phyloP scores from a whole-genome alignment of 2,888 invertebrate species.

The Amorpha juglandis region DNA sequence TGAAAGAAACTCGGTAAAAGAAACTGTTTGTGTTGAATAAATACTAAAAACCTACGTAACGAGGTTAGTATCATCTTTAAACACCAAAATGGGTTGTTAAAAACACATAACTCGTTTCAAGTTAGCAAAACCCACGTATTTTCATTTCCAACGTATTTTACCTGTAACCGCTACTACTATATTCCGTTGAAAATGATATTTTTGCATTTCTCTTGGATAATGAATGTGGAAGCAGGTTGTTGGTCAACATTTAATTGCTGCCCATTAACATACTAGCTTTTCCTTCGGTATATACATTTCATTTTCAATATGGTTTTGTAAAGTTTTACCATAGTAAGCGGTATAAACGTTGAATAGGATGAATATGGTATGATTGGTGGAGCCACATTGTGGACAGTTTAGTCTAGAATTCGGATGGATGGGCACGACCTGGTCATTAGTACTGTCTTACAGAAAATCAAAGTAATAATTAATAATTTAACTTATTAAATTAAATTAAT shows the following conservation, averaged over 20 bases:
- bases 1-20: too few relatives aligned
- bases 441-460: too few relatives aligned
- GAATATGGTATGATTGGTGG: too few relatives aligned
- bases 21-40: neutral
- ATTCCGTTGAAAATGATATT: slow-evolving; percentile 48
- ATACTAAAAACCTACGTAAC: neutral
- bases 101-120: neutral
- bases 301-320: neutral
- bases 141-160: slow-evolving; percentile 39
- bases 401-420: too few relatives aligned
- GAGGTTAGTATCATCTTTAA: neutral
- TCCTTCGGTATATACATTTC: too few relatives aligned
- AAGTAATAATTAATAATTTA: too few relatives aligned
- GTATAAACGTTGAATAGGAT: too few relatives aligned
- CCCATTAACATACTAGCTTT: neutral
- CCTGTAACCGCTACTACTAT: slow-evolving; percentile 36
- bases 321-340: neutral
- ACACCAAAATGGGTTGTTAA: neutral
- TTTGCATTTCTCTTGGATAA: slow-evolving; percentile 46
- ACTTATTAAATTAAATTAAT: too few relatives aligned
- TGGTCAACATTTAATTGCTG: slow-evolving; percentile 8
- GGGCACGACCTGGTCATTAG: too few relatives aligned
- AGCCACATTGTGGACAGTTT: too few relatives aligned
- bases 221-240: slow-evolving; percentile 31
- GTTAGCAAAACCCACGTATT: slow-evolving; percentile 35